Evolutionary conservation across 1,140 invertebrate species (phyloP).

Genomic region (Microplitis mediator): DNA sequence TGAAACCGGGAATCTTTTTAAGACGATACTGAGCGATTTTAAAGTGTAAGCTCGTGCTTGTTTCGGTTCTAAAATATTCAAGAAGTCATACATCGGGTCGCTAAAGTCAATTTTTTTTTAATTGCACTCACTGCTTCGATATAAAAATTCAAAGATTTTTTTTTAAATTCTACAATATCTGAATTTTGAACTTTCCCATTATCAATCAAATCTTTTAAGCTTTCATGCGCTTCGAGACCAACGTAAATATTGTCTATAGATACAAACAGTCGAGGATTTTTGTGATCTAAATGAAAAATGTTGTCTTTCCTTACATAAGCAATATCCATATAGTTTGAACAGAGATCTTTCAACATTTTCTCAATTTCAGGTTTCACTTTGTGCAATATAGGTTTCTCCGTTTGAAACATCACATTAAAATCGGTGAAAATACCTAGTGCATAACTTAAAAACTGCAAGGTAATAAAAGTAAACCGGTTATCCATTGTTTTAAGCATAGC

Average conservation of each 20-base stretch:
- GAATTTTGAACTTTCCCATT: not conserved
- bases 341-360: not conserved
- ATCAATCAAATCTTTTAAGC: not conserved
- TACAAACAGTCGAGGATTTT: not conserved
- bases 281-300: not conserved
- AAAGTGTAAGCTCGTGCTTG: not conserved
- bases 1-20: not conserved
- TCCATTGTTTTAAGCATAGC: not conserved
- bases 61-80: not conserved
- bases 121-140: not conserved
- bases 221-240: not conserved
- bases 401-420: not conserved
- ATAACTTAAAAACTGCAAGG: not conserved
- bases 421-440: not conserved
- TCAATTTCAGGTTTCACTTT: not conserved
- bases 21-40: not conserved
- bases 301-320: not conserved
- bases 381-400: not conserved
- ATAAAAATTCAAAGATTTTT: not conserved
- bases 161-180: not conserved
- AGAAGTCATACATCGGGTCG: not conserved
- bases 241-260: not conserved
- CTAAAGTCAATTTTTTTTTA: not conserved
- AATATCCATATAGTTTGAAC: not conserved
- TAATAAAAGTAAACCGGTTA: not conserved